These are phyloP conservation scores for Oreochromis niloticus DNA, from an alignment of 2,113 vertebrate species.

Conservation along the genomic window DNA sequence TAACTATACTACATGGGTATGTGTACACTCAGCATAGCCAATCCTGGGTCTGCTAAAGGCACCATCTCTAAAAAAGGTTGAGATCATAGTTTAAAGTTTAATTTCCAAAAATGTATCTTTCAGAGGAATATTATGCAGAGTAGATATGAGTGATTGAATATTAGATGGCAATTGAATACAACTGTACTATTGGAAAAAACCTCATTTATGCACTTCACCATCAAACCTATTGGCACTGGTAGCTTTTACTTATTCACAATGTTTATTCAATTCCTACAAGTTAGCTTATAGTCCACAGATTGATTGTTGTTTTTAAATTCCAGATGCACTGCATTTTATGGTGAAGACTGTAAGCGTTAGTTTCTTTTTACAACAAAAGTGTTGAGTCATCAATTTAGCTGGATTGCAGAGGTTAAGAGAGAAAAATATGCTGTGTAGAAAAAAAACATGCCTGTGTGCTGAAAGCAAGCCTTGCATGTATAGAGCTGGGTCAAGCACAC, in stretches of 20 bases:
- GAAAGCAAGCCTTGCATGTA: neutral
- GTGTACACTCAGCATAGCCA: neutral
- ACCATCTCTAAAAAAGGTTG: neutral
- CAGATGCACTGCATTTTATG: neutral
- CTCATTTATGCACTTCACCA: neutral
- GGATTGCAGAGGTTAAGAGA: neutral
- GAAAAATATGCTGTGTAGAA: neutral
- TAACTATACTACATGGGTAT: neutral
- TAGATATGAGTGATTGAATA: neutral
- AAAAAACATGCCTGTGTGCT: neutral
- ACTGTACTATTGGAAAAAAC: neutral
- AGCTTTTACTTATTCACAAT: neutral
- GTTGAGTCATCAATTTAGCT: neutral
- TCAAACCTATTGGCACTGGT: neutral
- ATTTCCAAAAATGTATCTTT: neutral
- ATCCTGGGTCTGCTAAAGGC: neutral
- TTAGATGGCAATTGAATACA: neutral
- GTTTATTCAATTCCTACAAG: neutral
- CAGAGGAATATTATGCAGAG: neutral
- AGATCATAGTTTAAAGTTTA: neutral
- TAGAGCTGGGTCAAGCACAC: neutral
- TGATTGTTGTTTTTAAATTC: neutral
- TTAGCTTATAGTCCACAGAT: neutral
- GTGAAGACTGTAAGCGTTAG: neutral
- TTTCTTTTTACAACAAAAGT: neutral